Base-by-base conservation (phyloP, 2,797 vertebrate species). In the Coregonus ussuriensis region DNA sequence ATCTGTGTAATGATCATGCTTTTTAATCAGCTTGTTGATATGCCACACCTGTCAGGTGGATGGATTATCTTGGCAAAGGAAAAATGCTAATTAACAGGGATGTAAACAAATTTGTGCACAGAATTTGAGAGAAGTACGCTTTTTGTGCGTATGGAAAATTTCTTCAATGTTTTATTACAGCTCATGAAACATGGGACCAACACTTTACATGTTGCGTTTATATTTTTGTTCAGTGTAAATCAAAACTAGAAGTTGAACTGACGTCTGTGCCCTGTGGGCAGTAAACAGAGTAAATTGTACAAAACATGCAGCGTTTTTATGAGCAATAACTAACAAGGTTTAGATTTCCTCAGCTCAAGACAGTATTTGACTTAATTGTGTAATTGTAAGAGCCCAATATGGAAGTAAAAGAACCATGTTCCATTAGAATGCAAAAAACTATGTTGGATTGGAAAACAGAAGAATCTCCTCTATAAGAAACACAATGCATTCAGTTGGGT, bases 391-490 rank as follows among this genome's bases (percentile, higher is more conserved):
- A 15, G 14, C 25, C 14, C 4, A 66, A 65, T 15, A 31, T 33
- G 25, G 29, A 66, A 14, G 7, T 14, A 16, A 59, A 59, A n/a
- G 0, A 59, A 21, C 6, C 69, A 31, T 62, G 29, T 15, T 52
- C n/a, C 15, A 70, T 71, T 33, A 31, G 41, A 77, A 77, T 63
- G 75, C 52, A 37, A 70, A 14, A 16, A 65, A 71, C 21, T 7
- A 72, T 15, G 11, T 13, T 4, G 13, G 21, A 14, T 21, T 29
- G 21, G 51, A 53, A 25, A 72, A 15, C 14, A 72, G 29, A 72
- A 52, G 25, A n/a, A 41, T 15, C 14, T 41, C 35, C 41, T 52
- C 69, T 11, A 4, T 41, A 14, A 51, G 25, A 71, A 4, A 25
- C 15, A 21, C n/a, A 71, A 41, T 71, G 0, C 41, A 47, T 47